A percentile compares a stretch with the other conserved stretches of the same genome.
Conservation (phyloP, 2,888 invertebrate species). For the Lumbricus terrestris region DNA sequence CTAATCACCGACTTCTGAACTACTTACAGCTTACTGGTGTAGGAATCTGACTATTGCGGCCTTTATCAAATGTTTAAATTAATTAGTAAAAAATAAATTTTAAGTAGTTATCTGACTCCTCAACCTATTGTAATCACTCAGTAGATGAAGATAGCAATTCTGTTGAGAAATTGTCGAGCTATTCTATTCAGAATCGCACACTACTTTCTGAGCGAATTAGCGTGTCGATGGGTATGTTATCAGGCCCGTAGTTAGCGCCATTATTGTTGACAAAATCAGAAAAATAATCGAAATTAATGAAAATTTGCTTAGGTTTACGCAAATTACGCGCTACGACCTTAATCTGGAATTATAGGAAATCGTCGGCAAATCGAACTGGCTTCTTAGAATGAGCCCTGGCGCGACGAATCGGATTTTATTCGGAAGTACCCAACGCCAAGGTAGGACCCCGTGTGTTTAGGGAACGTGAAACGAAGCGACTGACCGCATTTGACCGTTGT, state of each 20-base stretch:
- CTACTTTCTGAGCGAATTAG: background rate
- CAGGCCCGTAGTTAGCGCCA: background rate
- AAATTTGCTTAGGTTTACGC: background rate
- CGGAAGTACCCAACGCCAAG: background rate
- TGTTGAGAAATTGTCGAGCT: background rate
- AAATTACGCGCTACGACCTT: background rate
- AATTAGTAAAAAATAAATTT: background rate
- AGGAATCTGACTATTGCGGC: background rate
- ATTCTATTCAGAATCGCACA: background rate
- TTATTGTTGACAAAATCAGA: slow-evolving; percentile 21
- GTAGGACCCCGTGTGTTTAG: background rate
- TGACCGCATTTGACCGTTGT: background rate
- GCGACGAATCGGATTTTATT: background rate
- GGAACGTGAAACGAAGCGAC: background rate
- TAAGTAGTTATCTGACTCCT: background rate
- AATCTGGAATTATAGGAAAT: slow-evolving; percentile 3
- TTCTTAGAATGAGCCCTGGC: background rate
- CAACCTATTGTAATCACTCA: background rate
- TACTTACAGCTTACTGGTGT: background rate
- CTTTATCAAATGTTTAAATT: background rate
- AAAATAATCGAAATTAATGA: slow-evolving; percentile 17
- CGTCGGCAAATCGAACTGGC: background rate
- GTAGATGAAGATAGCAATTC: background rate
- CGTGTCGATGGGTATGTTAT: background rate
- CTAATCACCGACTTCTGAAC: background rate